A percentile compares a stretch with the other conserved stretches of the same genome.
Evolutionary conservation across 2,888 invertebrate species (phyloP).

Genomic region (Congeria kusceri): DNA sequence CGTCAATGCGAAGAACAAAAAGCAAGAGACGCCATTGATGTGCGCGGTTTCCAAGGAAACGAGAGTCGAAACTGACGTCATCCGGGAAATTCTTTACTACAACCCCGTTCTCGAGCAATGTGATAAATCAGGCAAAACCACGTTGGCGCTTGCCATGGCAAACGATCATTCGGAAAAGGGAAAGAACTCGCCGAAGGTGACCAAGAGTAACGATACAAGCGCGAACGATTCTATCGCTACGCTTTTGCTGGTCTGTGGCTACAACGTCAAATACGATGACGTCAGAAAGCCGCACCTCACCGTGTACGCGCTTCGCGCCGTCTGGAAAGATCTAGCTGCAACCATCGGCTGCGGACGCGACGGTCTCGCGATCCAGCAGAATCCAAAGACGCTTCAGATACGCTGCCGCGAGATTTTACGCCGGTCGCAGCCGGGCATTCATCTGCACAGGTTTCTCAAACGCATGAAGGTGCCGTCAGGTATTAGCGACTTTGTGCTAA

Average conservation of each 20-base stretch:
- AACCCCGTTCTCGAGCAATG: slow-evolving; percentile 54
- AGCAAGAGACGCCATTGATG: slow-evolving; percentile 54
- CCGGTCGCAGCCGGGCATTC: slow-evolving; percentile 49
- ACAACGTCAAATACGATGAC: slow-evolving; percentile 55
- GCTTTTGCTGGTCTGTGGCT: slow-evolving; percentile 56
- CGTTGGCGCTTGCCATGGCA: slow-evolving; percentile 50
- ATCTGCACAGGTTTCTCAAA: slow-evolving; percentile 48
- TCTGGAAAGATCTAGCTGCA: slow-evolving; percentile 58
- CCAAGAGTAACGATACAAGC: background rate
- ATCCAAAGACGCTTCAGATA: slow-evolving; percentile 42
- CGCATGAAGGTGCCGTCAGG: slow-evolving; percentile 54
- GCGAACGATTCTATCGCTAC: slow-evolving; percentile 39
- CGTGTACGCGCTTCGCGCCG: slow-evolving; percentile 51
- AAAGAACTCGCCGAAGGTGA: background rate
- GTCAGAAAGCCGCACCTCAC: slow-evolving; percentile 55
- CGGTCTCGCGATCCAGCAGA: slow-evolving; percentile 46
- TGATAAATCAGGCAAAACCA: slow-evolving; percentile 57
- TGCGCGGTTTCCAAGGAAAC: slow-evolving; percentile 43
- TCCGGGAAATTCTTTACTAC: slow-evolving; percentile 54
- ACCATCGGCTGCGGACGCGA: slow-evolving; percentile 59
- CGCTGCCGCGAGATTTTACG: slow-evolving; percentile 49
- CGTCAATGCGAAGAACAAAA: slow-evolving; percentile 58
- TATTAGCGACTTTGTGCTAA: slow-evolving; percentile 46
- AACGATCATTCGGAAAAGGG: slow-evolving; percentile 40
- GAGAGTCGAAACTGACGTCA: slow-evolving; percentile 35